phyloP scores from a whole-genome alignment of 2,888 invertebrate species.

The Drosophila neotestacea region DNA sequence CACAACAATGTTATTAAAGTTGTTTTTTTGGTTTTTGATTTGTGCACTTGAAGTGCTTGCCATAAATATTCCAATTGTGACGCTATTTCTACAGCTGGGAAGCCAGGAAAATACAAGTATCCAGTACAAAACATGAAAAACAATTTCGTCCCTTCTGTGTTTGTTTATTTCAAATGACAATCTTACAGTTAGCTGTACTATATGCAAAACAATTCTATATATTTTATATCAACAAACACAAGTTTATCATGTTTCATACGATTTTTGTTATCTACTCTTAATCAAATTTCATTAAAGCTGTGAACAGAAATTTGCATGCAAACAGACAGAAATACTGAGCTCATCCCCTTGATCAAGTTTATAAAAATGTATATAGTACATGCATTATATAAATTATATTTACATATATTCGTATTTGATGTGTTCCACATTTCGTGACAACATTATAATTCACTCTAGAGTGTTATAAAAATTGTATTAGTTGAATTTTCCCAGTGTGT shows the following conservation, averaged over 20 bases:
- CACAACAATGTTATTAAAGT: not conserved
- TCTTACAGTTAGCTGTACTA: too few relatives aligned
- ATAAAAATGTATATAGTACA: not conserved
- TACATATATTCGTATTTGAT: not conserved
- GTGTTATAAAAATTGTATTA: slow-evolving; percentile 4
- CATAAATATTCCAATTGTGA: not conserved
- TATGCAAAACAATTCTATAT: too few relatives aligned
- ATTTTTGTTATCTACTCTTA: not conserved
- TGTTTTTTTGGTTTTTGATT: not conserved
- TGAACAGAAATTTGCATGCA: not conserved
- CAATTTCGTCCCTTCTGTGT: not conserved
- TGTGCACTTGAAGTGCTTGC: slow-evolving; percentile 3
- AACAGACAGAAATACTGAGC: not conserved
- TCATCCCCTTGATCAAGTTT: not conserved
- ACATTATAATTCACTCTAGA: not conserved
- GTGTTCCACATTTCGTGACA: slow-evolving; percentile 1
- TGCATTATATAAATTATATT: not conserved
- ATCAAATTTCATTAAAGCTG: not conserved
- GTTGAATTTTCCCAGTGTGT: slow-evolving; percentile 7
- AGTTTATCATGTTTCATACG: too few relatives aligned
- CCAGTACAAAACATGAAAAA: not conserved
- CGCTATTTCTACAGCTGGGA: not conserved
- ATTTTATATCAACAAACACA: too few relatives aligned
- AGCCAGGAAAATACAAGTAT: slow-evolving; percentile 1
- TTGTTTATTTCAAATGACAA: too few relatives aligned